Evolutionary conservation across 35 echinoderm and acorn worm species (phyloP), one percentile per base, ranked within the genome.

Genomic region (Apostichopus parvimensis): DNA sequence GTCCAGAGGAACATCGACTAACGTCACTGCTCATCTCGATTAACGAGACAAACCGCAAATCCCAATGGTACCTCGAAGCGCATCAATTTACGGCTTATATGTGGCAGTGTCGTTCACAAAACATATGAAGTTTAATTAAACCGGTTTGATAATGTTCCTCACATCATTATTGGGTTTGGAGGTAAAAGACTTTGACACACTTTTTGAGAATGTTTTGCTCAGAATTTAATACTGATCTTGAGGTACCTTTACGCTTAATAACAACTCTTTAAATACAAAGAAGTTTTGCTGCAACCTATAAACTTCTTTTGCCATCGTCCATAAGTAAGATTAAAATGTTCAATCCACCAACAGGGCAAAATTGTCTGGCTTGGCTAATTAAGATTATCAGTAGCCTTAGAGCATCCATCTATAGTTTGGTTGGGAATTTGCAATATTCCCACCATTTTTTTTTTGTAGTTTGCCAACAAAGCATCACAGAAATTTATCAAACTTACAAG

Each of bases 11-110:
- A 82, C 79, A 56, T 54, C 2, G 7, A 5, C 55, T 10, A 82
- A 56, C 52, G 53, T 82, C 79, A 82, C 79, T 54, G 79, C 54
- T 55, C 55, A 34, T 82, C 25, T 45, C 34, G 34, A 53, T 56
- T 5, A 25, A 54, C 9, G 79, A 82, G 55, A 54, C 79, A 45
- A 55, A 55, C n/a, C 18, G 64, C 9, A 2, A 56, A 82, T 82
- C 79, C 79, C 52, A 9, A 82, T 13, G 7, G 79, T 20, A 53
- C 34, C 45, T 52, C 17, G 55, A 8, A 13, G 53, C 45, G 55
- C 79, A 82, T 82, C 79, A 82, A 54, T 54, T 82, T 82, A 82
- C 10, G 34, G 54, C 34, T n/a, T 82, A 68, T 18, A 18, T 34
- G n/a, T n/a, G n/a, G n/a, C n/a, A n/a, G n/a, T n/a, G n/a, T n/a